A percentile compares a stretch with the other conserved stretches of the same genome.
Conservation (phyloP, 1,140 invertebrate genomes). For the Procambarus clarkii region DNA sequence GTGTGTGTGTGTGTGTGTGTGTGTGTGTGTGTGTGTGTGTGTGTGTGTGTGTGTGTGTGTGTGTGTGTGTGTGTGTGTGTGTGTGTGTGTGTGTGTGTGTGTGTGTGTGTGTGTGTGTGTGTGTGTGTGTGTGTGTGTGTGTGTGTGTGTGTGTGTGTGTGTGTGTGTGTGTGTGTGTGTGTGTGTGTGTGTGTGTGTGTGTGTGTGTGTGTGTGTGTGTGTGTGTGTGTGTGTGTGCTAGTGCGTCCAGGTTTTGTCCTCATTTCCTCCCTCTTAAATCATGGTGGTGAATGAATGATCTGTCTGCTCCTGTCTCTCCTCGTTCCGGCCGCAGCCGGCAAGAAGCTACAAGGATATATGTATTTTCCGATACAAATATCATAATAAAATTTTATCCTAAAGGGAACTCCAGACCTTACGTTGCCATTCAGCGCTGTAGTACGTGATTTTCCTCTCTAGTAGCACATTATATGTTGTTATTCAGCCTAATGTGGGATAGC, state of each 20-base stretch:
- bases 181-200: neutral
- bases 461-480: too few species aligned
- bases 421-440: too few species aligned
- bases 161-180: neutral
- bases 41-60: neutral
- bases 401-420: too few species aligned
- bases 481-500: too few species aligned
- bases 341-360: too few species aligned
- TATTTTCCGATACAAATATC: too few species aligned
- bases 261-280: neutral
- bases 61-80: neutral
- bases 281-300: too few species aligned
- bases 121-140: neutral
- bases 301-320: too few species aligned
- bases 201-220: neutral
- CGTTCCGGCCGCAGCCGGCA: too few species aligned
- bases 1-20: neutral
- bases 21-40: neutral
- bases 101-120: neutral
- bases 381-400: too few species aligned
- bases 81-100: neutral
- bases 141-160: neutral
- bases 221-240: too few species aligned
- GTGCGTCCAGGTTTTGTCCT: neutral
- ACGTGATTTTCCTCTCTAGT: too few species aligned